phyloP scores from a whole-genome alignment of 2,113 vertebrate species.

The Tiliqua scincoides region DNA sequence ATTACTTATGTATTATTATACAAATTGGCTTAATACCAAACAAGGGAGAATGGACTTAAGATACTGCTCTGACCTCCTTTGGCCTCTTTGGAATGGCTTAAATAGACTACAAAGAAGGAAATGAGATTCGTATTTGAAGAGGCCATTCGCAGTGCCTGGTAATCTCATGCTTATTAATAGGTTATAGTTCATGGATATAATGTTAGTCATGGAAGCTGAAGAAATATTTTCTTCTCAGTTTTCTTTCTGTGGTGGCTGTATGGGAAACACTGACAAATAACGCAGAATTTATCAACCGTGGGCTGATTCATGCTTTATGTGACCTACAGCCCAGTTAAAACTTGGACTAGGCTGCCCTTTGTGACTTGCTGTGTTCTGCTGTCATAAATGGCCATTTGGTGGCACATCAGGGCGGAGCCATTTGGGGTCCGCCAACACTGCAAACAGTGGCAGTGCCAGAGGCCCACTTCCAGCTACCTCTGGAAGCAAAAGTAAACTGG shows the following conservation, averaged over 20 bases:
- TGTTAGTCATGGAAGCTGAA: background rate
- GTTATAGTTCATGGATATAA: background rate
- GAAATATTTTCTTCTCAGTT: background rate
- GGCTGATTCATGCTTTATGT: background rate
- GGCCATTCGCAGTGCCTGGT: background rate
- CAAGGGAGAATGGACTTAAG: background rate
- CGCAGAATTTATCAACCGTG: background rate
- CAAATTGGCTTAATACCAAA: constrained; percentile 13
- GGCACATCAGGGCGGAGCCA: too few relatives aligned
- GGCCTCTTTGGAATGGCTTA: background rate
- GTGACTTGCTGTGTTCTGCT: too few relatives aligned
- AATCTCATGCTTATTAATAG: constrained; percentile 11
- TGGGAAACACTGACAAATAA: background rate
- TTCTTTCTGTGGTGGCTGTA: background rate
- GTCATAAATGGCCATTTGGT: too few relatives aligned
- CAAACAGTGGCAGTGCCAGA: too few relatives aligned
- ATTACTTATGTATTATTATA: constrained; percentile 3
- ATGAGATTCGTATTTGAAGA: constrained; percentile 13
- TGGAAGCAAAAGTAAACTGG: too few relatives aligned
- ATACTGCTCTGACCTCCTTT: background rate
- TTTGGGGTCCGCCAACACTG: too few relatives aligned
- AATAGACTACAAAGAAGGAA: background rate
- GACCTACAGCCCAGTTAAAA: background rate
- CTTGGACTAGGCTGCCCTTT: too few relatives aligned
- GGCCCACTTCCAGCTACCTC: too few relatives aligned